Conservation (phyloP, 35 echinoderm and acorn worm species). For the Apostichopus parvimensis region DNA sequence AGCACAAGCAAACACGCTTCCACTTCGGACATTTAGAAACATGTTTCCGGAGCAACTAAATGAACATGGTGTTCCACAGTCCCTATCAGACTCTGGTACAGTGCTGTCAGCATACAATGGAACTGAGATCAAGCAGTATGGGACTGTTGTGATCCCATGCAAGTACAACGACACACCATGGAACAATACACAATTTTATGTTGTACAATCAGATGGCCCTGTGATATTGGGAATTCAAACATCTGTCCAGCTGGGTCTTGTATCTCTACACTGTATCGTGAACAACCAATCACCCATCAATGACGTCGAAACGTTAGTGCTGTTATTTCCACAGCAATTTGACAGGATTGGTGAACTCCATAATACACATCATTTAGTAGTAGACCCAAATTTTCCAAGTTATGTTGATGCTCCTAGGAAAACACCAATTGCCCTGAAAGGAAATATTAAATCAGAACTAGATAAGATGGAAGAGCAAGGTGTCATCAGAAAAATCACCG, state of each 20-base stretch:
- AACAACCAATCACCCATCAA: not conserved
- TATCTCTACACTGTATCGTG: constrained; percentile 13
- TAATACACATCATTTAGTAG: not conserved
- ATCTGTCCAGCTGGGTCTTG: not conserved
- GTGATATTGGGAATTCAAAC: not conserved
- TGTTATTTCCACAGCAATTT: constrained; percentile 13
- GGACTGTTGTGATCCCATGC: not conserved
- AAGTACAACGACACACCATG: not conserved
- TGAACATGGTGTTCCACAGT: not conserved
- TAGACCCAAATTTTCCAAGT: constrained; percentile 18
- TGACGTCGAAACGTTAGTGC: not conserved
- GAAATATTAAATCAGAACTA: constrained; percentile 39
- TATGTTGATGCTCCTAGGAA: constrained; percentile 38
- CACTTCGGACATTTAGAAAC: not conserved
- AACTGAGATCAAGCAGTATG: not conserved
- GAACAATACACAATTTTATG: constrained; percentile 19
- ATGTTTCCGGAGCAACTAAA: constrained; percentile 27
- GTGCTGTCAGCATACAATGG: constrained; percentile 41
- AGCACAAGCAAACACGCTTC: constrained; percentile 32
- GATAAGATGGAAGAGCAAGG: constrained; percentile 23
- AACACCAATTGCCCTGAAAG: constrained; percentile 54
- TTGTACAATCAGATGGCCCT: constrained; percentile 24
- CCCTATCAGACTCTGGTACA: not conserved
- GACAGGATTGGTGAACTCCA: constrained; percentile 7
- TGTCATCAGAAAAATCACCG: constrained; percentile 16